phyloP scores from a whole-genome alignment of 2,113 vertebrate species.

The Xiphophorus couchianus region DNA sequence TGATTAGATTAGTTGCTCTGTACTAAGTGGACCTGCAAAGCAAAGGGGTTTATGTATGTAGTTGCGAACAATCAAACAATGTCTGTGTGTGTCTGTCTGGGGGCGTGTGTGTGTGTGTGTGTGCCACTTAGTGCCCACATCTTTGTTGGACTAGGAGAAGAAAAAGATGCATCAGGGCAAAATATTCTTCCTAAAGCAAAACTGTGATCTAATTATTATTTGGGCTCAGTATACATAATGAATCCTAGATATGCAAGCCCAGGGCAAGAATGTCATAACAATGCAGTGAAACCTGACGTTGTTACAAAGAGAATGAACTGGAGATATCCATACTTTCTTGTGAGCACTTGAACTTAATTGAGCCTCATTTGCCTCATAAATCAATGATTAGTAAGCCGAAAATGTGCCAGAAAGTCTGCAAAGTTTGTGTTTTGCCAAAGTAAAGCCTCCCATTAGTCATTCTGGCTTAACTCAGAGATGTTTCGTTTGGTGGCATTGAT shows the following conservation, averaged over 20 bases:
- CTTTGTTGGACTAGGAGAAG: neutral
- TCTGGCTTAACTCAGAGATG: conserved; percentile 7
- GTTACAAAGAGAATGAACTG: conserved; percentile 9
- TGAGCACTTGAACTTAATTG: conserved; percentile 12
- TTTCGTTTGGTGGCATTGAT: conserved; percentile 15
- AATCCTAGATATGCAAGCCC: neutral
- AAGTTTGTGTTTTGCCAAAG: conserved; percentile 26
- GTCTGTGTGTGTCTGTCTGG: conserved; percentile 4
- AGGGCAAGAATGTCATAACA: conserved; percentile 14
- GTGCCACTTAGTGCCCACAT: neutral
- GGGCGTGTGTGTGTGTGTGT: neutral
- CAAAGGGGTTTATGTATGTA: conserved; percentile 55
- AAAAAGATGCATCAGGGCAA: conserved; percentile 25
- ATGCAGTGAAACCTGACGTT: conserved; percentile 20
- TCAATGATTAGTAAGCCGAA: conserved; percentile 23
- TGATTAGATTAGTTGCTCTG: conserved; percentile 70
- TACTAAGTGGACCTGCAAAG: conserved; percentile 67
- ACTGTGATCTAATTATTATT: conserved; percentile 11
- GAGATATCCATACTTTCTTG: neutral
- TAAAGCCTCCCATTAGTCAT: conserved; percentile 16
- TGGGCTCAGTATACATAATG: conserved; percentile 6
- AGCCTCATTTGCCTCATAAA: conserved; percentile 24
- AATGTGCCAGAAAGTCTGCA: conserved; percentile 7
- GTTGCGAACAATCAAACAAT: conserved; percentile 8
- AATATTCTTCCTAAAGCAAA: conserved; percentile 20